Conservation (phyloP, 1,140 invertebrate genomes). For the Protaetia brevitarsis region DNA sequence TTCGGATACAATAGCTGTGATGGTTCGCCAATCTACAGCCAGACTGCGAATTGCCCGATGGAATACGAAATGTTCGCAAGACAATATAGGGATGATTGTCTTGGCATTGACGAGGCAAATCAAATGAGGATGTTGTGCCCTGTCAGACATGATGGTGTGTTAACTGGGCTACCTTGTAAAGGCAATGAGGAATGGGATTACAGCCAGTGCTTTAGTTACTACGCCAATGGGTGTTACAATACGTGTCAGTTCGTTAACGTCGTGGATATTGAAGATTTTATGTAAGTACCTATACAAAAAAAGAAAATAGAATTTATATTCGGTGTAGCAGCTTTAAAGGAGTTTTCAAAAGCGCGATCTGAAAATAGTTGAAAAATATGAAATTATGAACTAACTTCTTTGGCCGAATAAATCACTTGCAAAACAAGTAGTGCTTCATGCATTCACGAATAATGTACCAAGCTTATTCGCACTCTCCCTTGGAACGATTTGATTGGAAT, state of each 20-base stretch:
- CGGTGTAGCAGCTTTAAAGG: background rate
- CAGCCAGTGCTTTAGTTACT: constrained; percentile 61
- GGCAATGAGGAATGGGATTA: constrained; percentile 58
- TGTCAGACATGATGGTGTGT: constrained; percentile 34
- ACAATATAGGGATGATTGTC: background rate
- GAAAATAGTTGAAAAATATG: no score
- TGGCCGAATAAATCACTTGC: no score
- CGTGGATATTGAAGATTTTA: constrained; percentile 66
- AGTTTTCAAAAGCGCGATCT: no score
- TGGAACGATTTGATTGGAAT: no score
- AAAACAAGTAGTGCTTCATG: no score
- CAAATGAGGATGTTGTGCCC: background rate
- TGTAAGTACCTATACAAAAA: constrained; percentile 55
- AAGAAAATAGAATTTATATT: background rate
- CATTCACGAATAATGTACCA: no score
- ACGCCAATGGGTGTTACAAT: constrained; percentile 55
- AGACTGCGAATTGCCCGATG: background rate
- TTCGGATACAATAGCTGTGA: background rate
- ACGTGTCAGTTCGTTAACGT: constrained; percentile 60
- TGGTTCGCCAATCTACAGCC: background rate
- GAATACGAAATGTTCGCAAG: background rate
- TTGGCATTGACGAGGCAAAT: no score
- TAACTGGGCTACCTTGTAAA: constrained; percentile 52
- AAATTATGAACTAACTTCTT: no score
- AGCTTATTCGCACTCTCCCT: no score